Evolutionary conservation across 2,888 invertebrate species (phyloP), one percentile per base, ranked within the genome.

Genomic region (Pristionchus mayeri): DNA sequence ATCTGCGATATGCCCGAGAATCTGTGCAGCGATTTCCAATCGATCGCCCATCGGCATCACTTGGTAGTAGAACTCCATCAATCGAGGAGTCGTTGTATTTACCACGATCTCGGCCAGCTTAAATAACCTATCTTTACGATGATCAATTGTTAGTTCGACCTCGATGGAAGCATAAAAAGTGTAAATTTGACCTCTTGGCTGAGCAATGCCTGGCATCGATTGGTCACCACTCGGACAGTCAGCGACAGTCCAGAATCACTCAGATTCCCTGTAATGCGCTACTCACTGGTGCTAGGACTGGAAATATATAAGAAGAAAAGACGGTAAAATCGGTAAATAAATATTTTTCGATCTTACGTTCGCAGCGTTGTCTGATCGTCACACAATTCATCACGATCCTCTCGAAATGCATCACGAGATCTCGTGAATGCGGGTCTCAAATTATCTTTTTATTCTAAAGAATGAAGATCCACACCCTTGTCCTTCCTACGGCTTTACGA

Each of bases 1-100:
- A 48, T 83, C 83, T 7, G 67, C n/a, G 21, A 83, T 83, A 24
- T 83, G 83, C 40, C 71, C 67, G 50, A 83, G 83, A 4, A 71
- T 67, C 24, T 83, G 67, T 27, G 83, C 83, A 0, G 83, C 83
- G 0, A 44, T 52, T 37, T 83, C 67, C n/a, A 83, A n/a, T 27
- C 63, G 60, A 44, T 24, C 57, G n/a, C 52, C 37, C 11, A 81
- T 13, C 13, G 81, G 81, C 30, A 34, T 30, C n/a, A 81, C 44
- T 27, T 50, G 40, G 30, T 81, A 63, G 63, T 60, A 81, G 30
- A 81, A 44, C 27, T 81, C 81, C 37, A 81, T 40, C 27, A 81
- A 63, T 16, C 27, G 16, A 30, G 30, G 18, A 18, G 67, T 30
- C 11, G 50, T 7, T 0, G 52, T n/a, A 0, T 67, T 67, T 9